Conservation (phyloP, 2,797 vertebrate genomes). For the Urosaurus nigricauda region DNA sequence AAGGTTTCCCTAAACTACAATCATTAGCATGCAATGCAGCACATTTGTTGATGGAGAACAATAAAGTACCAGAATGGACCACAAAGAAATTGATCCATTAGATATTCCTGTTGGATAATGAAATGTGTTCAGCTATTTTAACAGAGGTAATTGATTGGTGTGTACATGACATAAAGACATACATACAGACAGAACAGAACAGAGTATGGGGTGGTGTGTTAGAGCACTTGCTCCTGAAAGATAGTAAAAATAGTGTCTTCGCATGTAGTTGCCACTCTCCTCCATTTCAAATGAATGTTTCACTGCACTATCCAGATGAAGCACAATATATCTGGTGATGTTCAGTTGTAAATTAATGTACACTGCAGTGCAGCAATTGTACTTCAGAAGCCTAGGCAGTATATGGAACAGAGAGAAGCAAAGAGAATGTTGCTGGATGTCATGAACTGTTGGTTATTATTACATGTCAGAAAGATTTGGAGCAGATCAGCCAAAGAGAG, state of each 20-base stretch:
- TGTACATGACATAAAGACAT: neutral
- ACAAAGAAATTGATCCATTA: constrained; percentile 32
- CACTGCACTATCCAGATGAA: constrained; percentile 32
- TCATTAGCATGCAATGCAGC: constrained; percentile 70
- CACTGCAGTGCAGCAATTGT: constrained; percentile 57
- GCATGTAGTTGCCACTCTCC: constrained; percentile 34
- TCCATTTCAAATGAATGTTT: constrained; percentile 50
- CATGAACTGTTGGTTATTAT: constrained; percentile 45
- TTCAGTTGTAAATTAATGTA: constrained; percentile 56
- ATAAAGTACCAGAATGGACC: constrained; percentile 64
- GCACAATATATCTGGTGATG: constrained; percentile 36
- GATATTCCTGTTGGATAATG: constrained; percentile 38
- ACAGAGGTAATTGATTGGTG: neutral
- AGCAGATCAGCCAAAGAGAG: constrained; percentile 10
- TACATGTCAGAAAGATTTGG: constrained; percentile 28
- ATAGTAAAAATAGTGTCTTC: constrained; percentile 4
- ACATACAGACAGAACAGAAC: neutral
- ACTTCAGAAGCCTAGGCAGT: constrained; percentile 32
- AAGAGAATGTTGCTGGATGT: constrained; percentile 40
- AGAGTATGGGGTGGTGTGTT: constrained; percentile 1
- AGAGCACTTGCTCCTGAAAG: constrained; percentile 26
- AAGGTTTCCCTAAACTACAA: constrained; percentile 53
- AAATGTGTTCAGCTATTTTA: constrained; percentile 5
- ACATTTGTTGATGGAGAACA: constrained; percentile 67
- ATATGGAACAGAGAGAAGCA: constrained; percentile 42